Evolutionary conservation across 2,113 vertebrate genomes (phyloP).

Genomic region (Xenopus borealis): DNA sequence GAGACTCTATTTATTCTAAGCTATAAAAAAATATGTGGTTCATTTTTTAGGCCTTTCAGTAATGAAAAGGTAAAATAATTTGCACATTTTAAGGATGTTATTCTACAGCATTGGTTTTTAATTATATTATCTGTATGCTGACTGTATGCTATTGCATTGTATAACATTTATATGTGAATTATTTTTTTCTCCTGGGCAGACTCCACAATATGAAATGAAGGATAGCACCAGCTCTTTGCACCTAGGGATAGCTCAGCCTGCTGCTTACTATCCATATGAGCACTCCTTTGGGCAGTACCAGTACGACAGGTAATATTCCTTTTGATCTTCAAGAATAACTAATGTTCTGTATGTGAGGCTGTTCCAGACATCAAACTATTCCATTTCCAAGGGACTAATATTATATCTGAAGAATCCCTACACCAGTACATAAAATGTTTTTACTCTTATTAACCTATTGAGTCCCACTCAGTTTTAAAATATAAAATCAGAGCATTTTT

Average conservation of each 20-base stretch:
- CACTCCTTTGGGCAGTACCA: constrained; percentile 91
- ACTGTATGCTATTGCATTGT: too few relatives aligned
- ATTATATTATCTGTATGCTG: too few relatives aligned
- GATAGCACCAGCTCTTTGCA: constrained; percentile 80
- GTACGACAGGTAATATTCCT: constrained; percentile 81
- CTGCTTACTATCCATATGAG: constrained; percentile 89
- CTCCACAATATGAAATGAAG: constrained; percentile 91
- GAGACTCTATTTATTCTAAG: too few relatives aligned
- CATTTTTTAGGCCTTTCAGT: not conserved
- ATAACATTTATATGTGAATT: not conserved
- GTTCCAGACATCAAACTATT: constrained; percentile 46
- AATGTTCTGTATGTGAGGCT: constrained; percentile 49
- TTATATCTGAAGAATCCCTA: constrained; percentile 26
- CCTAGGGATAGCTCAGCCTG: constrained; percentile 77
- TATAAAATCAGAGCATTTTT: too few relatives aligned
- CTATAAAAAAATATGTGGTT: too few relatives aligned
- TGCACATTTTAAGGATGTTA: too few relatives aligned
- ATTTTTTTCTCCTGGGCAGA: constrained; percentile 63
- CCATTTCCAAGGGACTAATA: constrained; percentile 44
- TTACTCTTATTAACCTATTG: constrained; percentile 5
- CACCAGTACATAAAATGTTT: constrained; percentile 18
- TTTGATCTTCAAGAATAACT: constrained; percentile 47
- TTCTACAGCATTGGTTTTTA: too few relatives aligned
- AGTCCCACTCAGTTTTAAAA: not conserved
- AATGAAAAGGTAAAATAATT: too few relatives aligned